phyloP scores from a whole-genome alignment of 2,797 vertebrate species.

The Enteromius radiatus region DNA sequence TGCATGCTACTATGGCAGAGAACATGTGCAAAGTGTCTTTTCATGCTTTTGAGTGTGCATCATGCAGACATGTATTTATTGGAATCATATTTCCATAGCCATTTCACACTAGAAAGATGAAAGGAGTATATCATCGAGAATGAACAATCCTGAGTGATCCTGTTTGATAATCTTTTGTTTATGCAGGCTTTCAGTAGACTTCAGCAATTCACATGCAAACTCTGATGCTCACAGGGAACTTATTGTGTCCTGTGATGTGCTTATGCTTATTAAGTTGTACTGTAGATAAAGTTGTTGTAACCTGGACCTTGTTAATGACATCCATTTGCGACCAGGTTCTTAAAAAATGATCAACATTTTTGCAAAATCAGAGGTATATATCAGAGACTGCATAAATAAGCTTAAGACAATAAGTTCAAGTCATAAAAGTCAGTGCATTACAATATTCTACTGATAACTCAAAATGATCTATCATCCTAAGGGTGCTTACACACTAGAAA shows the following conservation, averaged over 20 bases:
- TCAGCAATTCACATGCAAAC: slow-evolving; percentile 20
- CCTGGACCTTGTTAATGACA: not conserved
- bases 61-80: slow-evolving; percentile 29
- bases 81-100: slow-evolving; percentile 19
- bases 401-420: slow-evolving; percentile 52
- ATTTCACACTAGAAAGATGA: slow-evolving; percentile 18
- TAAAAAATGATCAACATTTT: slow-evolving; percentile 64
- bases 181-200: slow-evolving; percentile 19
- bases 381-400: slow-evolving; percentile 65
- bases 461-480: slow-evolving; percentile 23
- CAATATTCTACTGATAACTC: slow-evolving; percentile 40
- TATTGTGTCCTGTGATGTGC: slow-evolving; percentile 24
- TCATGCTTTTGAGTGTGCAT: slow-evolving; percentile 36
- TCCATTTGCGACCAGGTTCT: slow-evolving; percentile 6
- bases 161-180: slow-evolving; percentile 20
- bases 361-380: slow-evolving; percentile 66
- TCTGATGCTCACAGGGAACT: slow-evolving; percentile 2
- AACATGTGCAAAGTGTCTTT: slow-evolving; percentile 7
- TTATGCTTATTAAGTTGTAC: slow-evolving; percentile 56
- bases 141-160: slow-evolving; percentile 35
- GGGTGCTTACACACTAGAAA: slow-evolving; percentile 21
- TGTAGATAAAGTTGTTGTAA: slow-evolving; percentile 63
- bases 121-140: not conserved
- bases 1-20: slow-evolving; percentile 22
- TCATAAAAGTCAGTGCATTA: slow-evolving; percentile 60